Percentiles rank a stretch among this genome's conserved stretches.
phyloP scores from a whole-genome alignment of 2,888 invertebrate species.

The Aporophyla nigra region DNA sequence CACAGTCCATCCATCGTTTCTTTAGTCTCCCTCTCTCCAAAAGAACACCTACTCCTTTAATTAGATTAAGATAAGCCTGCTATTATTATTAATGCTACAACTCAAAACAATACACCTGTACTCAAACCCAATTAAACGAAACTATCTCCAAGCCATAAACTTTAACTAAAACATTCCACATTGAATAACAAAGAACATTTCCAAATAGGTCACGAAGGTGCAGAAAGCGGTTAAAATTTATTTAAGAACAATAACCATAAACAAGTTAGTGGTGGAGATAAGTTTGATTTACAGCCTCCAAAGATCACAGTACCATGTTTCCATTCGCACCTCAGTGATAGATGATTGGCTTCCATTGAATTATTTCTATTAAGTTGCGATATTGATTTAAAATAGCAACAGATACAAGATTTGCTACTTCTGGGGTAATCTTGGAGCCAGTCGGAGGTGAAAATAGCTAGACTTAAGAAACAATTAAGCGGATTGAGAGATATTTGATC shows the following conservation, averaged over 20 bases:
- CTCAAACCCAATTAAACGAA: slow-evolving; percentile 32
- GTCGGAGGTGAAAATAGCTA: background rate
- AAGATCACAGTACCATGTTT: slow-evolving; percentile 61
- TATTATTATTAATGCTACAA: background rate
- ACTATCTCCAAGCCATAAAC: slow-evolving; percentile 30
- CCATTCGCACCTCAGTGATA: slow-evolving; percentile 64
- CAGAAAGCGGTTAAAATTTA: slow-evolving; percentile 68
- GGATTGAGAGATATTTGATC: background rate
- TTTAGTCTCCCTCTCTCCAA: too few relatives aligned
- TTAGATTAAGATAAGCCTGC: background rate
- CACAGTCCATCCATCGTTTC: too few relatives aligned
- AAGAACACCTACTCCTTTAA: background rate
- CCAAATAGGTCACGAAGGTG: slow-evolving; percentile 63
- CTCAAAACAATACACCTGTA: slow-evolving; percentile 35
- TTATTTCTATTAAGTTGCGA: slow-evolving; percentile 66
- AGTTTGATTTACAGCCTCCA: slow-evolving; percentile 69
- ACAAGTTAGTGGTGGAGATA: slow-evolving; percentile 64
- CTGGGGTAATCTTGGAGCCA: slow-evolving; percentile 5
- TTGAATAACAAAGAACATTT: slow-evolving; percentile 62
- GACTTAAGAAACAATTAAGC: slow-evolving; percentile 13
- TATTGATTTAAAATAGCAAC: slow-evolving; percentile 43
- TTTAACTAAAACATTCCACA: slow-evolving; percentile 48
- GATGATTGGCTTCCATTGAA: slow-evolving; percentile 62
- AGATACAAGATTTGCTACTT: slow-evolving; percentile 28
- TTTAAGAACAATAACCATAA: slow-evolving; percentile 68